Evolutionary conservation across 2,888 invertebrate species (phyloP).

Genomic region (Tetropium fuscum): DNA sequence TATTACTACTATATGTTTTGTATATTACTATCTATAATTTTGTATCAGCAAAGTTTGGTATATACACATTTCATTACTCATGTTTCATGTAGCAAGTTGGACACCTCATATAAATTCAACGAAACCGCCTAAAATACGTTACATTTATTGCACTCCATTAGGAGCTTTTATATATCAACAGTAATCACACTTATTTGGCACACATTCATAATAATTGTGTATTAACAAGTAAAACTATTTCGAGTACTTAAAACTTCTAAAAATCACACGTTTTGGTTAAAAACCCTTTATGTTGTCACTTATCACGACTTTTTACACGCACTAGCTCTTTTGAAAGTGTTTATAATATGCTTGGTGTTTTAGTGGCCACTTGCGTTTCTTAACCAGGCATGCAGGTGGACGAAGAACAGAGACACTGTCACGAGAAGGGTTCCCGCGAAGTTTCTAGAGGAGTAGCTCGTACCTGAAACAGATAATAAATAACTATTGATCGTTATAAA

Average conservation of each 20-base stretch:
- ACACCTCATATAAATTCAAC: conserved; percentile 11
- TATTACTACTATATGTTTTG: no score
- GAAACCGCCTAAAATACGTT: conserved; percentile 11
- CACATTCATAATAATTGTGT: conserved; percentile 22
- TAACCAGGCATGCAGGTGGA: conserved; percentile 44
- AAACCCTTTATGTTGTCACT: conserved; percentile 29
- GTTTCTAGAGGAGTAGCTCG: conserved; percentile 26
- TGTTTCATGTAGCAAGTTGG: no score
- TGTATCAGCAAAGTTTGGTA: no score
- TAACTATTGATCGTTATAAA: neutral
- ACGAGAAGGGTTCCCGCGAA: conserved; percentile 26
- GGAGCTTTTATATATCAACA: conserved; percentile 37
- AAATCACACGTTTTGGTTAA: conserved; percentile 36
- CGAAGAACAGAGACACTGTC: conserved; percentile 34
- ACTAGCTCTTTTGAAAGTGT: conserved; percentile 40
- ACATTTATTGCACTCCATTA: conserved; percentile 37
- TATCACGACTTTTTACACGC: conserved; percentile 47
- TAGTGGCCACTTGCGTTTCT: conserved; percentile 34
- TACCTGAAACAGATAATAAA: conserved; percentile 33
- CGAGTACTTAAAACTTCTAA: conserved; percentile 6
- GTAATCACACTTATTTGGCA: conserved; percentile 42
- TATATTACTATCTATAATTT: no score
- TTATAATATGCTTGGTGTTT: conserved; percentile 18
- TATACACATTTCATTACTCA: no score
- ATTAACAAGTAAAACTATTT: conserved; percentile 19